Base-by-base conservation (phyloP, 2,888 invertebrate species). In the Chouioia cunea region DNA sequence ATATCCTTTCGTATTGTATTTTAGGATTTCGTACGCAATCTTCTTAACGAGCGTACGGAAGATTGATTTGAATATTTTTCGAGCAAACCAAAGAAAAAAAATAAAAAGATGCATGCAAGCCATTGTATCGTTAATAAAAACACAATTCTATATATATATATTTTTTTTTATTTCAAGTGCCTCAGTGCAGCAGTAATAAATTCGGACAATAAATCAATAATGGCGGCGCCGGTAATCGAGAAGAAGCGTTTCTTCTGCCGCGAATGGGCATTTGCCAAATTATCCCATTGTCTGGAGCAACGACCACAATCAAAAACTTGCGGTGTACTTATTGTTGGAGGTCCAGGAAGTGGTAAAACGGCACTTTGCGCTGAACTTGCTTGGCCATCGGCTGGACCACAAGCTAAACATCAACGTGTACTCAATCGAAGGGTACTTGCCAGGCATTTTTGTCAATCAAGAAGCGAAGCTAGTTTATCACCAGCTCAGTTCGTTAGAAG, bases 241-340 rank as follows among this genome's bases (percentile, higher is more conserved):
- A 90, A 91, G 83, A 90, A 93, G 77, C 89, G 91, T 70, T 96
- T 96, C 87, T 95, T 93, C 88, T 95, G 96, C 83, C 90, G 97
- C 10, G 97, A 98, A 86, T 98, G 97, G 97, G 96, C 95, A 6
- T 95, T 97, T 80, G 94, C 95, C 86, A 97, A 98, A 87, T 89
- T 98, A 46, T 93, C 93, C 1, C 93, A 97, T 79, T 97, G 96
- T 77, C 85, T 98, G 78, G 97, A 98, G 81, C 95, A 96, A 86
- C 87, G 97, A 71, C 92, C 94, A 0, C 90, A 91, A 16, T 93
- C 93, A 75, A 94, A 96, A 85, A 93, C 93, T 0, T 94, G 95
- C 78, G 97, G 97, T 0, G 94, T 96, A 1, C 88, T 97, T 56
- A 91, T 98, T 65, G 88, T 97, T 72, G 96, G 95, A 75, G 96